These are phyloP conservation scores for Heterochromis multidens DNA, from an alignment of 2,113 vertebrate genomes.

Conservation along the genomic window DNA sequence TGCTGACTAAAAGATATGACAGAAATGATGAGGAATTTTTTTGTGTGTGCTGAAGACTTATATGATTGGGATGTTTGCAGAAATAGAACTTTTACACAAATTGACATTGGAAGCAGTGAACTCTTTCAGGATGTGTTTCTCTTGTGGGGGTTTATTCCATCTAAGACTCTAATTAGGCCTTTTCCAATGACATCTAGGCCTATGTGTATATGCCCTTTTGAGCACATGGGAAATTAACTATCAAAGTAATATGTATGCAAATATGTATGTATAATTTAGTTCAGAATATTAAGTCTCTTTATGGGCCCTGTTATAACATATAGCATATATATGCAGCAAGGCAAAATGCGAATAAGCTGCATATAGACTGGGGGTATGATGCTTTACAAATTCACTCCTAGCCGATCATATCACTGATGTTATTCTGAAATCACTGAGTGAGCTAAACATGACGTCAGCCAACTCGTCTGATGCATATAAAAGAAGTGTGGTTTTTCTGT, in stretches of 20 bases:
- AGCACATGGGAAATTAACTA: slow-evolving; percentile 64
- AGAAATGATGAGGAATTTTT: not conserved
- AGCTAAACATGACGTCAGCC: not conserved
- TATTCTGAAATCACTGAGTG: not conserved
- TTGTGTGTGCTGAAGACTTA: not conserved
- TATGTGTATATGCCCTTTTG: slow-evolving; percentile 64
- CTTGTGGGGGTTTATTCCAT: slow-evolving; percentile 27
- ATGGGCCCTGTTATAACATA: not conserved
- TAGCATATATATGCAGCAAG: not conserved
- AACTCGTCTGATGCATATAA: not conserved
- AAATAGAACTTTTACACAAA: not conserved
- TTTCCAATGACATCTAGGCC: slow-evolving; percentile 45
- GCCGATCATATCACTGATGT: not conserved
- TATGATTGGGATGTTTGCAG: not conserved
- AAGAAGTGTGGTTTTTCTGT: not conserved
- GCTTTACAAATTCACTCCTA: not conserved
- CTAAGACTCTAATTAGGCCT: slow-evolving; percentile 47
- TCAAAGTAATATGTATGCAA: slow-evolving; percentile 23
- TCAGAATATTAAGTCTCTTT: not conserved
- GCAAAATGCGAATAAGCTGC: not conserved
- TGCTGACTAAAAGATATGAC: not conserved
- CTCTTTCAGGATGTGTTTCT: not conserved
- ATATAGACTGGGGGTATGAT: not conserved
- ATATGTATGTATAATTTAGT: not conserved
- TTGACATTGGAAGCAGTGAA: not conserved